Evolutionary conservation across 2,888 invertebrate genomes (phyloP).

Genomic region (Patella ulyssiponensis): DNA sequence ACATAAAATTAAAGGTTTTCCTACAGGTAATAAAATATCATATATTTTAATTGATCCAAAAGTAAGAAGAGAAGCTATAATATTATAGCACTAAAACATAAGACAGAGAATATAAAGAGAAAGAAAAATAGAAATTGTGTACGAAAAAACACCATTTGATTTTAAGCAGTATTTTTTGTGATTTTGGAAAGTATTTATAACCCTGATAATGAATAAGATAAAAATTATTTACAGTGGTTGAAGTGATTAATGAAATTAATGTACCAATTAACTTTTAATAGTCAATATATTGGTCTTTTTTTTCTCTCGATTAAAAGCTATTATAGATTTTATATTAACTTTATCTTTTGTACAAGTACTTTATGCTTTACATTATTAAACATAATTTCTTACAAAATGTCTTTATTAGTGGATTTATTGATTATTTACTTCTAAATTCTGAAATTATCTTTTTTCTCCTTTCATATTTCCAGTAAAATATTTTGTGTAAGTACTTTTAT

Average conservation of each 20-base stretch:
- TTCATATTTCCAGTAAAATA: conserved; percentile 47
- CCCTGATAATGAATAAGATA: no score
- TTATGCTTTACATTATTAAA: conserved; percentile 52
- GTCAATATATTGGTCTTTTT: conserved; percentile 11
- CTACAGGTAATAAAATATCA: conserved; percentile 53
- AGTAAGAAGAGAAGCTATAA: not conserved
- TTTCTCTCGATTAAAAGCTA: conserved; percentile 2
- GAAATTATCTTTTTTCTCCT: conserved; percentile 20
- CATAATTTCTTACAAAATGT: conserved; percentile 41
- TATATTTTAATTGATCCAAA: not conserved
- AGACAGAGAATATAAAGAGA: no score
- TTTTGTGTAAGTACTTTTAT: conserved; percentile 52
- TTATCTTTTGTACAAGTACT: conserved; percentile 13
- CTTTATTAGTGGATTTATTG: not conserved
- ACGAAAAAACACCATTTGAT: no score
- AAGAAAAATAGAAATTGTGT: no score
- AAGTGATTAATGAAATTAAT: no score
- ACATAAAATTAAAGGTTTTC: conserved; percentile 74
- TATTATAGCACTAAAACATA: no score
- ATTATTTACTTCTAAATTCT: conserved; percentile 13
- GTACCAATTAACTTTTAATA: no score
- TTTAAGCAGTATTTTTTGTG: no score
- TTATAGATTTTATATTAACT: conserved; percentile 13
- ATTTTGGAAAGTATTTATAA: no score
- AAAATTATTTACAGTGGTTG: no score